Evolutionary conservation across 1,140 invertebrate species (phyloP), one percentile per base, ranked within the genome.

Genomic region (Campoletis sonorensis): DNA sequence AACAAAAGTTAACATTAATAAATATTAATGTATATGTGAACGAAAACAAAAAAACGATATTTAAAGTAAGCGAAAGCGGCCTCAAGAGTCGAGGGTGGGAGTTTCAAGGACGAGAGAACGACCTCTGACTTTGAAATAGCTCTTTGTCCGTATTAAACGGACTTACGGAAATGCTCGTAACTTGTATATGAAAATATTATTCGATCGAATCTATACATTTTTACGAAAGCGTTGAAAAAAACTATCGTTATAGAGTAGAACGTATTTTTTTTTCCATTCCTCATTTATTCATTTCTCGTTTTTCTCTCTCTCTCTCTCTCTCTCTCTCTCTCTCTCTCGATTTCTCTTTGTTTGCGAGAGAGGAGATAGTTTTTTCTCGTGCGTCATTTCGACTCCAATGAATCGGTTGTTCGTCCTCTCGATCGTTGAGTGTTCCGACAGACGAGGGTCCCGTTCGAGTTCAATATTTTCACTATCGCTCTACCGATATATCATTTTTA

Each of bases 31-130:
- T n/a, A n/a, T n/a, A 15, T 54, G 15, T 16, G 3, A 54, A 54
- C 2, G 3, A 5, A n/a, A 61, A 15, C 15, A 5, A 73, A 45
- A n/a, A 73, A n/a, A 33, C 27, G 40, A 73, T 73, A 3, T 23
- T 70, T 83, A 83, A 23, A 79, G 80, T 73, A 84, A 79, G 72
- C 5, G 58, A 64, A 13, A 84, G 84, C 79, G 84, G 84, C 84
- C 84, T 85, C 84, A 82, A 81, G 77, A 79, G 75, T 75, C 72
- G 72, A 64, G 58, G 58, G 58, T 64, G 72, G 72, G 72, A 75
- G 72, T 75, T 75, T 75, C 16, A 75, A 27, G 49, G 72, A 54
- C 40, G 72, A 75, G 45, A 45, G 70, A 72, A 72, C 70, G 70
- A 75, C 72, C 40, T 54, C 21, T 75, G 72, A 54, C 40, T 54